Conservation (phyloP, 2,113 vertebrate species). For the Chionodraco myersi region DNA sequence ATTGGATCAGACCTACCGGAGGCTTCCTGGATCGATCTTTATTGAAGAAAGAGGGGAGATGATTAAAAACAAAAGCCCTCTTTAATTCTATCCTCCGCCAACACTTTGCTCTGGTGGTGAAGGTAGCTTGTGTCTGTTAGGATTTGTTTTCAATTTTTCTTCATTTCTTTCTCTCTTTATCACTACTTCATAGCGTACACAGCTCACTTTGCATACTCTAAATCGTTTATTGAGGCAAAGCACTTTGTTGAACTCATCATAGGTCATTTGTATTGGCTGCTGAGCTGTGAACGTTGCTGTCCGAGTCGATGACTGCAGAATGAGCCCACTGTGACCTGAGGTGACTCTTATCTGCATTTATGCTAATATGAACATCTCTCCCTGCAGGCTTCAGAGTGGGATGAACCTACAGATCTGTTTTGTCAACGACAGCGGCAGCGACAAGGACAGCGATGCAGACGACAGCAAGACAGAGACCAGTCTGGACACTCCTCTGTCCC, state of each 20-base stretch:
- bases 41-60: slow-evolving; percentile 44
- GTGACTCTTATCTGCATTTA: slow-evolving; percentile 15
- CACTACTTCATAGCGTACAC: neutral
- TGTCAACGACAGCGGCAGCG: slow-evolving; percentile 97
- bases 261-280: slow-evolving; percentile 13
- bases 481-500: slow-evolving; percentile 95
- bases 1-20: slow-evolving; percentile 55
- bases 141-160: slow-evolving; percentile 1
- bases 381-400: slow-evolving; percentile 92
- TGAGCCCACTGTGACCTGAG: slow-evolving; percentile 10
- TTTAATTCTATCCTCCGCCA: slow-evolving; percentile 24
- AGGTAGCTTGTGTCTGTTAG: neutral
- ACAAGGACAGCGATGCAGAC: slow-evolving; percentile 98
- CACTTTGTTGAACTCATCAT: slow-evolving; percentile 1
- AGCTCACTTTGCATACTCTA: neutral
- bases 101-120: slow-evolving; percentile 6
- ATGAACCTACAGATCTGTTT: slow-evolving; percentile 99
- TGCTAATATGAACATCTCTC: slow-evolving; percentile 23
- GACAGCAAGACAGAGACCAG: slow-evolving; percentile 99
- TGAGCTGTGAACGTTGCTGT: slow-evolving; percentile 16
- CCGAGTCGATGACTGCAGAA: slow-evolving; percentile 8
- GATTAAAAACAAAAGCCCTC: slow-evolving; percentile 62
- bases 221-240: neutral
- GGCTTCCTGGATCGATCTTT: slow-evolving; percentile 56
- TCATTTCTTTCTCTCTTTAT: neutral